Evolutionary conservation across 2,113 vertebrate genomes (phyloP).

Genomic region (Platycercus adscitus): DNA sequence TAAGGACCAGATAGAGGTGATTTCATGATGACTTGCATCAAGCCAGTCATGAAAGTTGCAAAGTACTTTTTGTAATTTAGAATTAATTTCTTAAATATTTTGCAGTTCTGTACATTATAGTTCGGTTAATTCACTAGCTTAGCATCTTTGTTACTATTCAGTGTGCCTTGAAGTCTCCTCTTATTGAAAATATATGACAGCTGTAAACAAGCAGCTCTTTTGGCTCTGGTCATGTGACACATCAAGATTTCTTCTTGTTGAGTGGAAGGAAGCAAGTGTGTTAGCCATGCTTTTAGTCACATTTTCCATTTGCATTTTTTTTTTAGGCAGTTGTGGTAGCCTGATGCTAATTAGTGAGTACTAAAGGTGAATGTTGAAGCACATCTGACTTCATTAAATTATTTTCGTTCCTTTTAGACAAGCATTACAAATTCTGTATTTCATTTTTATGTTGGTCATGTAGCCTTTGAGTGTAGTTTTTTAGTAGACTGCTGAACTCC

Average conservation of each 20-base stretch:
- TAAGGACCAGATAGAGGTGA: neutral
- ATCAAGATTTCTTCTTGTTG: neutral
- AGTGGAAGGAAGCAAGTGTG: neutral
- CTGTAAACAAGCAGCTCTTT: neutral
- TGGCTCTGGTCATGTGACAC: neutral
- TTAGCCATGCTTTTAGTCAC: neutral
- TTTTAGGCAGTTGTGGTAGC: neutral
- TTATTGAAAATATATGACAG: neutral
- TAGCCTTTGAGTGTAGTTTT: neutral
- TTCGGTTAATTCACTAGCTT: neutral
- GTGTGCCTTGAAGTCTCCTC: neutral
- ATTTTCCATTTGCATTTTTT: neutral
- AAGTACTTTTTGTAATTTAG: neutral
- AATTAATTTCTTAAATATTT: neutral
- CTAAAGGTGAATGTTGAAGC: neutral
- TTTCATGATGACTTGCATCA: neutral
- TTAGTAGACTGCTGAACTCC: neutral
- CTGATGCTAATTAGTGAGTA: neutral
- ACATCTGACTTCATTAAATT: neutral
- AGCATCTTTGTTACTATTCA: neutral
- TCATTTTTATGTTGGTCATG: neutral
- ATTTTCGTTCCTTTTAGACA: neutral
- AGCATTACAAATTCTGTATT: neutral
- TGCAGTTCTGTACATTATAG: fast-evolving
- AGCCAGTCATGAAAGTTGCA: neutral